A percentile compares a stretch with the other conserved stretches of the same genome.
phyloP scores from a whole-genome alignment of 2,113 vertebrate species.

The Mixornis gularis region DNA sequence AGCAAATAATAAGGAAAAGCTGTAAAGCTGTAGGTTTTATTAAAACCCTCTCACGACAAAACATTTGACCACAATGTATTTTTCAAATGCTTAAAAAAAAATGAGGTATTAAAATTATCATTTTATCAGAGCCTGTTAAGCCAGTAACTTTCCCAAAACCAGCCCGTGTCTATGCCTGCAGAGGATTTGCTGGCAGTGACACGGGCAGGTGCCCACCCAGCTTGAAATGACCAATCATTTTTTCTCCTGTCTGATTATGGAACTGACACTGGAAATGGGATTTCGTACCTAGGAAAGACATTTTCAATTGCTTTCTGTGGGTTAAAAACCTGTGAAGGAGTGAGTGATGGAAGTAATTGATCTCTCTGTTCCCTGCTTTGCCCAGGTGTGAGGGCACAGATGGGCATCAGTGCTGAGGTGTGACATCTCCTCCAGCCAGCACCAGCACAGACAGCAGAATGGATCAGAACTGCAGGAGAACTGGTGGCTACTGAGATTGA shows the following conservation, averaged over 20 bases:
- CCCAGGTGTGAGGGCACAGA: accelerated
- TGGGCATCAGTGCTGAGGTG: accelerated
- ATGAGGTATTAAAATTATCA: neutral
- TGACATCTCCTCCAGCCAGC: neutral
- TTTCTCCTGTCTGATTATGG: neutral
- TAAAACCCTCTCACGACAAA: neutral
- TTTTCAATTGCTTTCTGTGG: neutral
- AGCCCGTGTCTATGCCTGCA: accelerated
- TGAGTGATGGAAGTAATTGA: neutral
- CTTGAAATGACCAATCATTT: neutral
- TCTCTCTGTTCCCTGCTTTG: neutral
- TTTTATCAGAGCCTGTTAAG: neutral
- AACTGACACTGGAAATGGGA: neutral
- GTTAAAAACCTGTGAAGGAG: neutral
- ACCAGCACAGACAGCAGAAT: neutral
- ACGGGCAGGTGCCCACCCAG: accelerated
- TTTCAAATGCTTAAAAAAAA: neutral
- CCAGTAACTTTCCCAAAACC: neutral
- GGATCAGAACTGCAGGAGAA: neutral
- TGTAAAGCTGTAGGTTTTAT: neutral
- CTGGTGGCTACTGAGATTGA: neutral
- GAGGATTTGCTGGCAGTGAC: neutral
- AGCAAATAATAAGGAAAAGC: neutral
- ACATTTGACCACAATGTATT: neutral
- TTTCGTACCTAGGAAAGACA: neutral